These are phyloP conservation scores for Pelodytes ibericus DNA, from an alignment of 2,797 vertebrate genomes.

Conservation along the genomic window DNA sequence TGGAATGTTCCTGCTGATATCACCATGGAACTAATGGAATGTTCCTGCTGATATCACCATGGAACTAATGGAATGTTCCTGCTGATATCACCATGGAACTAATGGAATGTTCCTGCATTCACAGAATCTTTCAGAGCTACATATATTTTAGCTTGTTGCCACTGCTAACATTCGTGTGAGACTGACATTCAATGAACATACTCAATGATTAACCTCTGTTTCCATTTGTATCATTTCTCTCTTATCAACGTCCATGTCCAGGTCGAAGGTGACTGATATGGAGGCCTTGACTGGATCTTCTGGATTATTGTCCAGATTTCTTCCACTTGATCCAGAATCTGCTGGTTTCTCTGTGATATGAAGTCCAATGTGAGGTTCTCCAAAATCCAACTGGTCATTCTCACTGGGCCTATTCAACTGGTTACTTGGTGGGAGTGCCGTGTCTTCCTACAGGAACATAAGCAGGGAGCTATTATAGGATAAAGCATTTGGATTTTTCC, in stretches of 20 bases:
- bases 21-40: too few species aligned
- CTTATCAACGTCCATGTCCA: not conserved
- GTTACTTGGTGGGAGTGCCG: not conserved
- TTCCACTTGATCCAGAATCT: not conserved
- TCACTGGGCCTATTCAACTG: not conserved
- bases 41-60: too few species aligned
- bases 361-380: not conserved
- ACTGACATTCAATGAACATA: too few species aligned
- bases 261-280: not conserved
- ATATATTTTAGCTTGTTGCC: too few species aligned
- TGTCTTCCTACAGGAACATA: not conserved
- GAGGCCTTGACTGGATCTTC: not conserved
- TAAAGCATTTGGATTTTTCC: not conserved
- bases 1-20: too few species aligned
- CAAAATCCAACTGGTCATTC: not conserved
- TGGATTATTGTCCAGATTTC: not conserved
- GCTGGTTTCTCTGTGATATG: not conserved
- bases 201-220: slow-evolving; percentile 12
- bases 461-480: not conserved
- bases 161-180: too few species aligned
- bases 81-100: too few species aligned
- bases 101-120: too few species aligned
- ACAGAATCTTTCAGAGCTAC: too few species aligned
- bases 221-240: not conserved
- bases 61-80: too few species aligned